These are phyloP conservation scores for Phymorhynchus buccinoides DNA, from an alignment of 1,140 invertebrate species.

Conservation along the genomic window DNA sequence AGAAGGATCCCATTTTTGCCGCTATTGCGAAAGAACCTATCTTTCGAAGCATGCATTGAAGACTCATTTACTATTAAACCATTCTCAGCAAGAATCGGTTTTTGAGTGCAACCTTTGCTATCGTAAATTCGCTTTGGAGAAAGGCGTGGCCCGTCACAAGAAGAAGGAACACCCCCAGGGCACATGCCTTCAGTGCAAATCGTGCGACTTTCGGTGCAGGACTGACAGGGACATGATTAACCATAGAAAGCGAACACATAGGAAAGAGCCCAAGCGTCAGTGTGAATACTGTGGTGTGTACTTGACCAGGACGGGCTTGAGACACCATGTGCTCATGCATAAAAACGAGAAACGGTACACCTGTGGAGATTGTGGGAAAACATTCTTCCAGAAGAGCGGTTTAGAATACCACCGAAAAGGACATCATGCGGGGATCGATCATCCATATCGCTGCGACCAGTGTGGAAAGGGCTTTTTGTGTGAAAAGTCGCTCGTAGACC, in stretches of 20 bases:
- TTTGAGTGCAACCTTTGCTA: not conserved
- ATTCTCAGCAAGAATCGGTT: not conserved
- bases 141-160: not conserved
- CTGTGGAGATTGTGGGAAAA: constrained; percentile 88
- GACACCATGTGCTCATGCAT: not conserved
- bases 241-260: not conserved
- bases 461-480: constrained; percentile 15
- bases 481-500: not conserved
- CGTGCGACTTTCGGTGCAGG: not conserved
- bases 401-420: constrained; percentile 24
- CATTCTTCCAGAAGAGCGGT: constrained; percentile 39
- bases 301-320: not conserved
- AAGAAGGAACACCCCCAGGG: not conserved
- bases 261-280: not conserved
- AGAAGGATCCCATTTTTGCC: too few species aligned
- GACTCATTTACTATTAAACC: not conserved
- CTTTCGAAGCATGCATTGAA: too few species aligned
- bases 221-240: not conserved
- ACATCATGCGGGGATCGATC: constrained; percentile 25
- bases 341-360: constrained; percentile 68
- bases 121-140: not conserved
- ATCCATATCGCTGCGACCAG: constrained; percentile 32
- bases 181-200: not conserved
- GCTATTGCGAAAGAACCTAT: too few species aligned
- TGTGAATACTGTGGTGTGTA: not conserved